Conservation (phyloP, 37 sponge, comb jelly and placozoan species). For the Cliona cf. orientalis region DNA sequence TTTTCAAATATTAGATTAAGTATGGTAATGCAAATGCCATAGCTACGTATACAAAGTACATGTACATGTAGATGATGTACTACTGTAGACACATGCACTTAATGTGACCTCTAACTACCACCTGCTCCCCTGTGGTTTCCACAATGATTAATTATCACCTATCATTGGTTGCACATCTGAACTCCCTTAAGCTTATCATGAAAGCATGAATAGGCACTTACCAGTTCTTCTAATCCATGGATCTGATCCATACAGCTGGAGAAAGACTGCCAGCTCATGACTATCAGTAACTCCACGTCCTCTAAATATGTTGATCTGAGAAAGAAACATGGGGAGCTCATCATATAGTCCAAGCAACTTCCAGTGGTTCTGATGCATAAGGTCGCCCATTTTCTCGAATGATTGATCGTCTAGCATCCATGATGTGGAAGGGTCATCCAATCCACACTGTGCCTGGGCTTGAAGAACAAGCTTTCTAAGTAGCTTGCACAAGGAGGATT, state of each 20-base stretch:
- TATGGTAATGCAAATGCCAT: too few species aligned
- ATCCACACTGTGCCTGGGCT: not conserved
- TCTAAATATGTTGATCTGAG: slow-evolving; percentile 38
- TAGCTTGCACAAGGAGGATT: slow-evolving; percentile 27
- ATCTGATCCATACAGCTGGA: slow-evolving; percentile 31
- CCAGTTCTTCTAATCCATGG: slow-evolving; percentile 27
- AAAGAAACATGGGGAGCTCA: slow-evolving; percentile 44
- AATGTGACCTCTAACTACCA: too few species aligned
- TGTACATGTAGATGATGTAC: too few species aligned
- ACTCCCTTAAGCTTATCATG: too few species aligned
- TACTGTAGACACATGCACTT: too few species aligned
- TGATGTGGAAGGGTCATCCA: not conserved
- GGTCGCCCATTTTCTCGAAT: slow-evolving; percentile 35
- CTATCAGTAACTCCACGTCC: slow-evolving; percentile 19
- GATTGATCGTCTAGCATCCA: slow-evolving; percentile 39
- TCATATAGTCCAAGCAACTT: slow-evolving; percentile 40
- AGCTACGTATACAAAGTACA: too few species aligned
- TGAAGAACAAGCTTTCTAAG: slow-evolving; percentile 2
- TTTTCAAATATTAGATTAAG: too few species aligned
- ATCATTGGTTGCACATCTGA: too few species aligned
- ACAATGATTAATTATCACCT: too few species aligned
- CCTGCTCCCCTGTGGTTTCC: too few species aligned
- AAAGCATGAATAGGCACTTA: not conserved
- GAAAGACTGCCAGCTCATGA: slow-evolving; percentile 28
- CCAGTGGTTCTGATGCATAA: slow-evolving; percentile 20